Evolutionary conservation across 1,140 invertebrate genomes (phyloP).

Genomic region (Bombus sylvicola): DNA sequence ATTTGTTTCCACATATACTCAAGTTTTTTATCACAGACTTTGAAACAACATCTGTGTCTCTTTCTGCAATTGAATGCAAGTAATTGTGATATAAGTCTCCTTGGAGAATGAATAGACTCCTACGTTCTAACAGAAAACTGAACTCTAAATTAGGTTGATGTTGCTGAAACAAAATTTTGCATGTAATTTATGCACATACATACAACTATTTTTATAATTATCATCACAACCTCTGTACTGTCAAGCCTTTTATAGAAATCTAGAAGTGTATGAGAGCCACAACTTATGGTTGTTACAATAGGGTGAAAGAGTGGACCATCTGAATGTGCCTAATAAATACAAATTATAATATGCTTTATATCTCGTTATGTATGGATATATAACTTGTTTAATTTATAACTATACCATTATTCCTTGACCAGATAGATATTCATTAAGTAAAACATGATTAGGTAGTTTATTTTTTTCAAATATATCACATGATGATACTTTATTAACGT

Average conservation of each 20-base stretch:
- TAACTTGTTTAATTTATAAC: background rate
- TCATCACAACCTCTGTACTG: slow-evolving; percentile 65
- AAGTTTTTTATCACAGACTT: slow-evolving; percentile 87
- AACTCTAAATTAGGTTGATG: slow-evolving; percentile 81
- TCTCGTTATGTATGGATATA: background rate
- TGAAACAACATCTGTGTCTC: slow-evolving; percentile 87
- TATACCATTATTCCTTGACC: slow-evolving; percentile 95
- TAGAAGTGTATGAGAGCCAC: slow-evolving; percentile 94
- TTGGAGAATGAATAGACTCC: slow-evolving; percentile 94
- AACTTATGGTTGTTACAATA: slow-evolving; percentile 95
- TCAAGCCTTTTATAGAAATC: slow-evolving; percentile 89
- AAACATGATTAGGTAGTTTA: slow-evolving; percentile 94
- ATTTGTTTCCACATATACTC: slow-evolving; percentile 83
- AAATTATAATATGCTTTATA: slow-evolving; percentile 25
- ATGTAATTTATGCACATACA: slow-evolving; percentile 21
- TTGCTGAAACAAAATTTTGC: slow-evolving; percentile 69
- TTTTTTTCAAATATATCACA: slow-evolving; percentile 90
- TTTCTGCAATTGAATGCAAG: slow-evolving; percentile 95
- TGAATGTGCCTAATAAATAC: slow-evolving; percentile 89
- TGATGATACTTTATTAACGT: slow-evolving; percentile 88
- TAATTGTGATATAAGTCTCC: slow-evolving; percentile 93
- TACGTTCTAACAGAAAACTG: slow-evolving; percentile 91
- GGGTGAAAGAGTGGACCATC: slow-evolving; percentile 98
- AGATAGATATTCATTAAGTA: slow-evolving; percentile 97
- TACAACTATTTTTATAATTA: background rate